A percentile compares a stretch with the other conserved stretches of the same genome.
phyloP scores from a whole-genome alignment of 1,140 invertebrate species.

The Drosophila chauvacae region DNA sequence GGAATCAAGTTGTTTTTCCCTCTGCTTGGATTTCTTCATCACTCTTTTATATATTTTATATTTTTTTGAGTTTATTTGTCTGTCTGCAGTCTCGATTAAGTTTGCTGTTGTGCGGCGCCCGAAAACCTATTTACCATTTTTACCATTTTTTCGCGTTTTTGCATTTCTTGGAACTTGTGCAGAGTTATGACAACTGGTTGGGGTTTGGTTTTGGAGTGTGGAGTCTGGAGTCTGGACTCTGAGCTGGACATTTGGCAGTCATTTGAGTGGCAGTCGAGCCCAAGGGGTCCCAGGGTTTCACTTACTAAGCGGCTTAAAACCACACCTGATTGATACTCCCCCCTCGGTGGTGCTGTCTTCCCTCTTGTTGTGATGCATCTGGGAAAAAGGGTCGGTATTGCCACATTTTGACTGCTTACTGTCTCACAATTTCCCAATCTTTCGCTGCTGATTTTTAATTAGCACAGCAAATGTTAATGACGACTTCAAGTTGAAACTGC shows the following conservation, averaged over 20 bases:
- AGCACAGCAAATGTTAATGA: constrained; percentile 59
- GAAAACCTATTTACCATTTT: constrained; percentile 63
- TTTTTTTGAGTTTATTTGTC: constrained; percentile 18
- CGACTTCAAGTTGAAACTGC: constrained; percentile 14
- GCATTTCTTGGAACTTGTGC: constrained; percentile 68
- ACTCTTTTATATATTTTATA: not conserved
- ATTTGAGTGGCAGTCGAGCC: constrained; percentile 53
- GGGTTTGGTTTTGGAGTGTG: constrained; percentile 9
- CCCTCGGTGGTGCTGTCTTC: constrained; percentile 8
- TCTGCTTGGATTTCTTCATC: constrained; percentile 17
- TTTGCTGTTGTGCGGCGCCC: constrained; percentile 52
- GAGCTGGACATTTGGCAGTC: constrained; percentile 40
- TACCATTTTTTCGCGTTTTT: constrained; percentile 48
- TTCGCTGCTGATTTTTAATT: constrained; percentile 58
- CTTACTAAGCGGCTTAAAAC: constrained; percentile 76
- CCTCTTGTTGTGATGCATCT: not conserved
- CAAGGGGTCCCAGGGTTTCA: constrained; percentile 66
- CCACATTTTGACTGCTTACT: constrained; percentile 14
- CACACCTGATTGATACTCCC: constrained; percentile 66
- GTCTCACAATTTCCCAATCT: constrained; percentile 20
- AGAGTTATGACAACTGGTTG: constrained; percentile 72
- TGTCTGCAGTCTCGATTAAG: constrained; percentile 78
- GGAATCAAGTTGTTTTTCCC: constrained; percentile 51
- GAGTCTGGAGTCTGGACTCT: not conserved
- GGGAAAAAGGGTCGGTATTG: constrained; percentile 28